Evolutionary conservation across 2,797 vertebrate genomes (phyloP), one percentile per base, ranked within the genome.

Genomic region (Mastacembelus armatus): DNA sequence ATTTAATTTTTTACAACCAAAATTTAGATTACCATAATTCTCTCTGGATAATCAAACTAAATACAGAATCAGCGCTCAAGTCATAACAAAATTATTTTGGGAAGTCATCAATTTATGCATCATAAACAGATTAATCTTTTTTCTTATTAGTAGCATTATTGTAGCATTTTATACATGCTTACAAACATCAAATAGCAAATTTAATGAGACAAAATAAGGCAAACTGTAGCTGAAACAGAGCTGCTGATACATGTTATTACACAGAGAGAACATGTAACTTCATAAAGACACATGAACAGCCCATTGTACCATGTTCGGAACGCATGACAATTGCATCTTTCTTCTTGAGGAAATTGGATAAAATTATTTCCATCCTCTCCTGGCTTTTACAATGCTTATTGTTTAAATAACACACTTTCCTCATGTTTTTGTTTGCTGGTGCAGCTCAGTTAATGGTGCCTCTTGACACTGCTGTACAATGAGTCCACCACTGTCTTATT

Each of bases 81-180:
- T 64, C 7, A 12, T 44, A 52, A 69, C 40, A 35, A 5, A 3
- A 40, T 42, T 75, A 69, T 69, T 69, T 64, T 21, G 14, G 58
- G 21, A 43, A 29, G 39, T 51, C 51, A 68, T 57, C 27, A 15
- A n/a, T 52, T 45, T 18, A 16, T 48, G 47, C 16, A 52, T 51
- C 27, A 47, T 52, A 35, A 74, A 44, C n/a, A 32, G 55, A 66
- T 66, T 47, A 52, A 66, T 56, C 10, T 2, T 21, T 30, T 70
- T 50, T 44, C 29, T 14, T 22, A 29, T 66, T 33, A 60, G 21
- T 15, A 16, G 4, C 36, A 50, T 36, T 43, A 38, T 5, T 38
- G 16, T 10, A 29, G 19, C 7, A 16, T 43, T 45, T 45, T 24
- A n/a, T 44, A 7, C 44, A 43, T 29, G 54, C 35, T 42, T 49